These are phyloP conservation scores for Cantharis nigra DNA, from an alignment of 2,888 invertebrate genomes.

Conservation along the genomic window DNA sequence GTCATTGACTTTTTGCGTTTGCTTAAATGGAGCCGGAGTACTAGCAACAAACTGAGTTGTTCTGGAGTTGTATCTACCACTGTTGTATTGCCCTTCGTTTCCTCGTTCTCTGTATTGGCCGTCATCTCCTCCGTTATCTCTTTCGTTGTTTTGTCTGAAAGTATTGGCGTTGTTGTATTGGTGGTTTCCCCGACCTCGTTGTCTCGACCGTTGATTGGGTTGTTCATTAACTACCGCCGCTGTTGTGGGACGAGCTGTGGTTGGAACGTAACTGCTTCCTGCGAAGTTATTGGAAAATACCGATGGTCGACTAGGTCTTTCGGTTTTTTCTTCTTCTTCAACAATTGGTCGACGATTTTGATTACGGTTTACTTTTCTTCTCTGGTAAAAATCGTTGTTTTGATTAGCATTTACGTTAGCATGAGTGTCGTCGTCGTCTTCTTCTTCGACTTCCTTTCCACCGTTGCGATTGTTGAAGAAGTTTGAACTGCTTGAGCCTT, in stretches of 20 bases:
- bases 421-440: constrained; percentile 53
- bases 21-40: constrained; percentile 53
- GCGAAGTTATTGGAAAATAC: constrained; percentile 56
- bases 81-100: constrained; percentile 10
- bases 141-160: constrained; percentile 39
- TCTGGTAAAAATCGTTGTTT: constrained; percentile 52
- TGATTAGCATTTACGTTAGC: constrained; percentile 57
- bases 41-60: constrained; percentile 46
- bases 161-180: constrained; percentile 44
- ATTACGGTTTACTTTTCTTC: constrained; percentile 54
- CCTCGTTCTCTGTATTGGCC: constrained; percentile 29
- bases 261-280: constrained; percentile 57
- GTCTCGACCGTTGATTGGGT: constrained; percentile 35
- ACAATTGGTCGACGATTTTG: constrained; percentile 48
- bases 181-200: constrained; percentile 36
- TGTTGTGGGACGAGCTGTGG: constrained; percentile 55
- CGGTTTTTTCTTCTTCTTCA: constrained; percentile 42
- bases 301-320: constrained; percentile 49
- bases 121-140: constrained; percentile 26
- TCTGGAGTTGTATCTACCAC: constrained; percentile 25
- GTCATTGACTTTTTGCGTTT: constrained; percentile 43
- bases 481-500: constrained; percentile 75
- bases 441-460: constrained; percentile 63
- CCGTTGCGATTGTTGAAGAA: constrained; percentile 71
- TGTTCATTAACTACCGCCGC: constrained; percentile 43